Base-by-base conservation (phyloP, 2,113 vertebrate genomes). In the Tilapia sparmanii region DNA sequence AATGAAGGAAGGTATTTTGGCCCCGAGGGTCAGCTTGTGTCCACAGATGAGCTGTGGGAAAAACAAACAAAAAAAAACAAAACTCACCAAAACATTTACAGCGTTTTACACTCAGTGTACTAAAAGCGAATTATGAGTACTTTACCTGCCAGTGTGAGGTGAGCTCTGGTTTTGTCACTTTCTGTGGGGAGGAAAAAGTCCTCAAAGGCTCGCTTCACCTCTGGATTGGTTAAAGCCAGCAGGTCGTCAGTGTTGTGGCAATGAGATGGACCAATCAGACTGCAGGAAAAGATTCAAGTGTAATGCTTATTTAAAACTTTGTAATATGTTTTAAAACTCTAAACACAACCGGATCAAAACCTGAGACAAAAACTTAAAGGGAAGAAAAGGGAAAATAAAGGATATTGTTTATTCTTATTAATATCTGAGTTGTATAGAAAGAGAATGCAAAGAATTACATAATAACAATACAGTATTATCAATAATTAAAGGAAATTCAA, bases 101-200 rank as follows among this genome's bases (percentile, higher is more conserved):
- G 50, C 1, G 2, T 68, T 7, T 26, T 53, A 18, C 2, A 59
- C 2, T 11, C 9, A 2, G 10, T 29, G 10, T 12, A 5, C n/a
- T 11, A n/a, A n/a, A 22, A 26, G 4, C 2, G 4, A 42, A 22
- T 10, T 13, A 31, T 11, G 18, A 31, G 38, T 16, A 12, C 10
- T 29, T 59, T 94, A 98, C 98, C 97, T 92, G 97, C 96, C 10
- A 97, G 88, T 5, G 97, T 82, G 10, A 95, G 29, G 50, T 98
- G 97, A 18, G 96, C 96, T 22, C 87, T 95, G 86, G 11, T 92
- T 89, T 90, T 87, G 54, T 96, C 94, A 0, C 76, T 92, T 0
- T 87, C 87, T 18, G 84, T 87, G 12, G 91, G 96, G 79, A 97
- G 93, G 19, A 97, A 96, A 13, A 97, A 94, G 40, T 92, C 90